Base-by-base conservation (phyloP, 2,888 invertebrate genomes). In the Dorcus hopei region DNA sequence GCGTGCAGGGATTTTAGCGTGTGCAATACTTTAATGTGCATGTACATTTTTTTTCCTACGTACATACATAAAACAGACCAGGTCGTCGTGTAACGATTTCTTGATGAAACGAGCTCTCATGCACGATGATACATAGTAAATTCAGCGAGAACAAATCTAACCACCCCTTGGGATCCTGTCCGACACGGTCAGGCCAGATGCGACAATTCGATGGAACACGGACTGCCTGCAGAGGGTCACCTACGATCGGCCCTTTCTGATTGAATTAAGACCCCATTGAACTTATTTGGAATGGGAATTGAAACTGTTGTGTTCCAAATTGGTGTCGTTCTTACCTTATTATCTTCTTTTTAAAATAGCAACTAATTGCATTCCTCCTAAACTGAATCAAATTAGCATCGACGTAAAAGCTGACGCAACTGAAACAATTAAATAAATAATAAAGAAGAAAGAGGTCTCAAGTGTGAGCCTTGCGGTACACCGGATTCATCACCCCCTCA, bases 201-300 rank as follows among this genome's bases (percentile, higher is more conserved):
- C 71, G 76, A 74, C 72, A 71, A 67, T 69, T 68, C 72, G 72
- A 74, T 74, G 75, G 74, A 72, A 74, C 71, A 33, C 26, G 26
- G 26, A 33, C 26, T 74, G 74, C 74, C 74, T 74, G 74, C 73
- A 72, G 70, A 68, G 69, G 64, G 70, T 66, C 70, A 69, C 69
- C 70, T 67, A 66, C 66, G 66, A 66, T 65, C 68, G 69, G 65
- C 66, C 67, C 65, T 69, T 33, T 68, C 67, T 70, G 72, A 74
- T 73, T 71, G 73, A 72, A 74, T 74, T 73, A 74, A 70, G 72
- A 72, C 67, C 69, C 67, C 70, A 72, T 73, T 72, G 70, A 72
- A 71, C 73, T 73, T 73, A 73, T 73, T 72, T 72, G 72, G 56
- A 61, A 66, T 66, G 70, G 70, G 71, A 72, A 65, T 69, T 69